phyloP scores from a whole-genome alignment of 2,888 invertebrate species.

The Adineta ricciae region DNA sequence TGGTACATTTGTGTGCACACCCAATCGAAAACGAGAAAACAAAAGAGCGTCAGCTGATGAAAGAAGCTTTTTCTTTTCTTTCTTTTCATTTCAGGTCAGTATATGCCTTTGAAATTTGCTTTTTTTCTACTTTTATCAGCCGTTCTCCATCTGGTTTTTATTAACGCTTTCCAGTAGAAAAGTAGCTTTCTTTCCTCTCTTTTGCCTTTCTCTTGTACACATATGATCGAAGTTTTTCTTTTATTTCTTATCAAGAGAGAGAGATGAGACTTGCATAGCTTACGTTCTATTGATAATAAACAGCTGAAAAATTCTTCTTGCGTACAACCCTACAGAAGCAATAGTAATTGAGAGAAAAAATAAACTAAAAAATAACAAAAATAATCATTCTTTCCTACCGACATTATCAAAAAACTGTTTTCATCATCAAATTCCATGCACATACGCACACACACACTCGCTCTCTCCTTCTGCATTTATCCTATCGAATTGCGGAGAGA shows the following conservation, averaged over 20 bases:
- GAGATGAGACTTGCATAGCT: background rate
- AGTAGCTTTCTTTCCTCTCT: background rate
- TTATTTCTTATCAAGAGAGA: background rate
- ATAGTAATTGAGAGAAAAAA: background rate
- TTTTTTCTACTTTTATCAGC: background rate
- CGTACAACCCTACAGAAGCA: background rate
- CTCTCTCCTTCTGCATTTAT: background rate
- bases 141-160: background rate
- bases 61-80: background rate
- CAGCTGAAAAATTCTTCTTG: background rate
- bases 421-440: conserved; percentile 9
- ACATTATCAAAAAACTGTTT: conserved; percentile 2
- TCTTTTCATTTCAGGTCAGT: background rate
- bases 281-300: background rate
- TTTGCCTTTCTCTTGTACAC: background rate
- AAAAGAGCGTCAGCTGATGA: background rate
- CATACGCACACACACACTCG: background rate
- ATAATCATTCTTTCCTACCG: background rate
- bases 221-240: background rate
- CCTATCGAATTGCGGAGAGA: background rate
- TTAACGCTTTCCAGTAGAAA: background rate
- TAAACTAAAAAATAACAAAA: background rate
- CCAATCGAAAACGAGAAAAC: background rate
- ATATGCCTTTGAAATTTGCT: background rate
- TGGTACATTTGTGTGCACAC: background rate